A percentile compares a stretch with the other conserved stretches of the same genome.
phyloP scores from a whole-genome alignment of 2,797 vertebrate genomes.

The Micrastur ruficollis region DNA sequence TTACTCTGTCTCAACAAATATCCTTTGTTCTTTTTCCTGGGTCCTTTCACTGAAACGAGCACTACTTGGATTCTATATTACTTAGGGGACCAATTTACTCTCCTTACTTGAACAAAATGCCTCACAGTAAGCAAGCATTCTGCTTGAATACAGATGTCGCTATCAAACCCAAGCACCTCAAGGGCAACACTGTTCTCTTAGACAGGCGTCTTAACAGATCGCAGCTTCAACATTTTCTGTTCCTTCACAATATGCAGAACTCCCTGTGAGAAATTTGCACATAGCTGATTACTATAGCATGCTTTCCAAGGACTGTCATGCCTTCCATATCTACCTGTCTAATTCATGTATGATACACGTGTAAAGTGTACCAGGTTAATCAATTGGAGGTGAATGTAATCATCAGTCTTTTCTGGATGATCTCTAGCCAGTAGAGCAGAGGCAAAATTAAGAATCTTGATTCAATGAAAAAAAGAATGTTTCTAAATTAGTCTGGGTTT shows the following conservation, averaged over 20 bases:
- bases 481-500: neutral
- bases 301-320: neutral
- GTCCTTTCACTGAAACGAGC: neutral
- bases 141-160: neutral
- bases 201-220: neutral
- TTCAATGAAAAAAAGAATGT: neutral
- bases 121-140: neutral
- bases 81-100: neutral
- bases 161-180: neutral
- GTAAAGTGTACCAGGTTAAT: neutral
- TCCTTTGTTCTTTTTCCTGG: neutral
- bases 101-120: neutral
- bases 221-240: neutral
- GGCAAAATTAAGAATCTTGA: neutral
- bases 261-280: neutral
- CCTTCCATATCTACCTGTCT: neutral
- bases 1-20: slow-evolving; percentile 35
- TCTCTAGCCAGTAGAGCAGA: neutral
- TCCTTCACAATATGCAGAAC: neutral
- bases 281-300: neutral
- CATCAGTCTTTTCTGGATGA: neutral
- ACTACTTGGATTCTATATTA: neutral
- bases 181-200: neutral
- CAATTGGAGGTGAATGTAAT: neutral
- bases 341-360: neutral